Base-by-base conservation (phyloP, 2,888 invertebrate species). In the Tuberolachnus salignus region DNA sequence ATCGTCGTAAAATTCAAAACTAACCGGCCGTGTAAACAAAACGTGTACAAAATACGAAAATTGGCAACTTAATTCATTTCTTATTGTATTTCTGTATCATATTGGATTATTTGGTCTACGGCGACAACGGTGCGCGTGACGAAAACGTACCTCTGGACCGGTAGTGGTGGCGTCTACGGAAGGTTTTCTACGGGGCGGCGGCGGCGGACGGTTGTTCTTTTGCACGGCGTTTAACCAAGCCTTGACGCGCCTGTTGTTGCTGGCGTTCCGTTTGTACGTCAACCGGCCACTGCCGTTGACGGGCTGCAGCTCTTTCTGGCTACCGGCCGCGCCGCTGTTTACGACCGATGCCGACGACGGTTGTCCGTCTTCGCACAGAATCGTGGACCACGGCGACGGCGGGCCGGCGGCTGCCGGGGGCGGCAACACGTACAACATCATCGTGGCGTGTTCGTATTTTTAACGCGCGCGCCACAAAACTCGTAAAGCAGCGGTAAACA, bases 371-470 rank as follows among this genome's bases (percentile, higher is more conserved):
- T 78, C 69, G 51, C 78, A 78, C 14, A 78, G 42, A 11, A 78
- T 78, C 21, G 78, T 69, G 10, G 78, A 69, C 78, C 78, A 78
- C 21, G 78, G 78, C 3, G 78, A 78, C 78, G 78, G 78, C 11
- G 78, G 78, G 10, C 69, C 61, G n/a, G 78, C 69, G 23, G 78
- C n/a, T 0, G 78, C 26, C 46, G 66, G 78, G 0, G 78, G 78
- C 13, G 78, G 78, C n/a, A 78, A 42, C 9, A 69, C 78, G 61
- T 78, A 78, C n/a, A 78, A 61, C 78, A 78, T 78, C 78, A 78
- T 78, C 46, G 26, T 19, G 1, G 21, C 49, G 13, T 14, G 19
- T 66, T 46, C n/a, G 13, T 14, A 49, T 46, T 64, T 63, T 63
- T 63, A 67, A 26, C 49, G 10, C 3, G 11, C 13, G 9, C 6